Base-by-base conservation (phyloP, 2,888 invertebrate species). In the Buathra laborator region DNA sequence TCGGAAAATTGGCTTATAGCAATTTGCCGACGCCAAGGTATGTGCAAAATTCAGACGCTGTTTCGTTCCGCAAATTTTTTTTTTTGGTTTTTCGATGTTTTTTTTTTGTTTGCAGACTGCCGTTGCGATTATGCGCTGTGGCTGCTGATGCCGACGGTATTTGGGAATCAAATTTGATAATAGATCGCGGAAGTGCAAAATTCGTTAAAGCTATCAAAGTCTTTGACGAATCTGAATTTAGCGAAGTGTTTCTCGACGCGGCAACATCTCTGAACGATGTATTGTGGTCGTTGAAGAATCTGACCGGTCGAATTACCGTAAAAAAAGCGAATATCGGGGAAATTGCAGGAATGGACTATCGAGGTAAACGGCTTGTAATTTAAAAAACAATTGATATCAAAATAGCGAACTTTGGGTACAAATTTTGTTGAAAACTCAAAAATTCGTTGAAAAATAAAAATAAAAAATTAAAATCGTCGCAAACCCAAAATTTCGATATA, bases 11-110 rank as follows among this genome's bases (percentile, higher is more conserved):
- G 6, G 68, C 88, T 4, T 88, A 87, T 16, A 72, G 86, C 1
- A 86, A 83, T 51, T 74, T 90, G 43, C 88, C 90, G 3, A 56
- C 88, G 16, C 88, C 87, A 16, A 87, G 78, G 92, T 91, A 86
- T 2, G 77, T 24, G 51, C 70, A 51, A 67, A 29, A 51, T 46
- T 32, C 16, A 4, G 29, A 12, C n/a, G 14, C 51, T 19, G 19
- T 14, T 37, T 5, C 0, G 37, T 62, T 16, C 6, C 14, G 44
- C 4, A 56, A 24, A 24, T 1, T 24, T 56, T 24, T 4, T 56
- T 10, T 24, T 56, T 24, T 24, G 48, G 48, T 64, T n/a, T 68
- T 74, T 72, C 14, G 12, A 44, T 51, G 3, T 19, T 29, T 37
- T 62, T 78, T 83, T 83, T 71, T 48, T n/a, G 1, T 56, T 88